These are phyloP conservation scores for Drosophila micromelanica DNA, from an alignment of 1,140 invertebrate species.

Conservation along the genomic window DNA sequence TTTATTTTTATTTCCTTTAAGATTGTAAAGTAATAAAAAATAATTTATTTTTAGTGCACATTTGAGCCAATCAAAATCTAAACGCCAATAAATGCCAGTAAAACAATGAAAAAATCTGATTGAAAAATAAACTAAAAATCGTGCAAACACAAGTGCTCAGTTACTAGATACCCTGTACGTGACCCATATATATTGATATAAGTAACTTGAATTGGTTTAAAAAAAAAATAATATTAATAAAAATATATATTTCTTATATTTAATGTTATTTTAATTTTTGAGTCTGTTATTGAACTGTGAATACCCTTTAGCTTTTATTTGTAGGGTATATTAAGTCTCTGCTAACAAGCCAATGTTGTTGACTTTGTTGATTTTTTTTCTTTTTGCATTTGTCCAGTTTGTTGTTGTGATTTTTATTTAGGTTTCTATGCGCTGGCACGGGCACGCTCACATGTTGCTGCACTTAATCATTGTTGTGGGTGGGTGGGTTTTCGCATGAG, in stretches of 20 bases:
- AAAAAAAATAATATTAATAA: not conserved
- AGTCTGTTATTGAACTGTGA: conserved; percentile 7
- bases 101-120: conserved; percentile 66
- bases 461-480: conserved; percentile 80
- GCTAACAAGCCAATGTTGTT: conserved; percentile 65
- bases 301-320: conserved; percentile 18
- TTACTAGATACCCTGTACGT: conserved; percentile 14
- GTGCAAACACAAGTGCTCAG: not conserved
- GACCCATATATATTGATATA: not conserved
- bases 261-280: too few relatives aligned
- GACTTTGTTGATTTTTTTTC: conserved; percentile 10
- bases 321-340: conserved; percentile 49
- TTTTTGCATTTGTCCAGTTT: conserved; percentile 19
- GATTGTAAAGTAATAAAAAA: conserved; percentile 57
- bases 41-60: conserved; percentile 61
- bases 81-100: conserved; percentile 69
- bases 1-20: not conserved
- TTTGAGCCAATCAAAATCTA: conserved; percentile 71
- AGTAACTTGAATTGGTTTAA: too few relatives aligned
- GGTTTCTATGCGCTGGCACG: conserved; percentile 56
- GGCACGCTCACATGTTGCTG: conserved; percentile 79
- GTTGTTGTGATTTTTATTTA: conserved; percentile 55
- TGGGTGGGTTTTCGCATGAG: conserved; percentile 76
- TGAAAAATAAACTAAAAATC: conserved; percentile 42
- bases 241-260: too few relatives aligned